phyloP scores from a whole-genome alignment of 2,888 invertebrate genomes.

The Thera britannica region DNA sequence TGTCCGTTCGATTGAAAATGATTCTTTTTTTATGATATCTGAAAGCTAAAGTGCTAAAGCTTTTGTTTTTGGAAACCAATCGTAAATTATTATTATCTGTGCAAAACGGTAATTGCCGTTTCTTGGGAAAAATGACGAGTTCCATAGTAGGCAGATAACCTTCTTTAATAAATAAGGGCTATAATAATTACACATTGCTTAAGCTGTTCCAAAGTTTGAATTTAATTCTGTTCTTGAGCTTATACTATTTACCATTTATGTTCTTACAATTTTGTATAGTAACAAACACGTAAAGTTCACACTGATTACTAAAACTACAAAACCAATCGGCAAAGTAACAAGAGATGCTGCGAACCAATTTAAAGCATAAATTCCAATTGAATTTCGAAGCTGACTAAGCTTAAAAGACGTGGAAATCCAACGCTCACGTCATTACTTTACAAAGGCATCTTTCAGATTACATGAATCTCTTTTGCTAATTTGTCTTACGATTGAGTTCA shows the following conservation, averaged over 20 bases:
- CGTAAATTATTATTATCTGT: not conserved
- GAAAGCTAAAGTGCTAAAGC: not conserved
- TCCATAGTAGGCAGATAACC: too few relatives aligned
- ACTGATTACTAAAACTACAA: not conserved
- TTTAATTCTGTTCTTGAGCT: too few relatives aligned
- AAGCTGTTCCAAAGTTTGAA: too few relatives aligned
- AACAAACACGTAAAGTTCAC: too few relatives aligned
- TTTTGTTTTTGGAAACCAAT: not conserved
- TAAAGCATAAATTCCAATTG: not conserved
- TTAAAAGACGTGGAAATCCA: conserved; percentile 9
- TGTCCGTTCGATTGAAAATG: conserved; percentile 1
- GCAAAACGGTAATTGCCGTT: not conserved
- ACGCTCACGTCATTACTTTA: conserved; percentile 14
- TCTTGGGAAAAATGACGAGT: too few relatives aligned
- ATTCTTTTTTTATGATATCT: not conserved
- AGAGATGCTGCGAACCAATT: not conserved
- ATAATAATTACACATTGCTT: too few relatives aligned
- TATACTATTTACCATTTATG: too few relatives aligned
- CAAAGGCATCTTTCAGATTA: conserved; percentile 24
- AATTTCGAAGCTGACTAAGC: conserved; percentile 10
- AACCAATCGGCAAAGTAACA: not conserved
- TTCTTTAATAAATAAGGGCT: too few relatives aligned
- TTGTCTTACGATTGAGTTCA: conserved; percentile 31
- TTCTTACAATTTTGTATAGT: too few relatives aligned
- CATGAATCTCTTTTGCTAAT: conserved; percentile 27